Evolutionary conservation across 2,113 vertebrate species (phyloP).

Genomic region (Hippocampus guttulatus): DNA sequence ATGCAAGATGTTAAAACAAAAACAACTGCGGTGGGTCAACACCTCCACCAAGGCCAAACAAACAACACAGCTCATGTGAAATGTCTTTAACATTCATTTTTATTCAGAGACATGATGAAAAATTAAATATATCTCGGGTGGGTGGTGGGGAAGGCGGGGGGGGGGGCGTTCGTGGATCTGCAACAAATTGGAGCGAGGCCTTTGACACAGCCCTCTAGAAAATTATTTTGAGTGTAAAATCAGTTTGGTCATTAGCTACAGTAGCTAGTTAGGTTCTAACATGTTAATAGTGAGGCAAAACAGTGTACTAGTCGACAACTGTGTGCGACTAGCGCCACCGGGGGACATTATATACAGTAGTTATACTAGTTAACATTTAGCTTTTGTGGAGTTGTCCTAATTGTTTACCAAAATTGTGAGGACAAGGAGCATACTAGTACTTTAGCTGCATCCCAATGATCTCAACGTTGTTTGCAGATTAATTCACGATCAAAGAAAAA

Average conservation of each 20-base stretch:
- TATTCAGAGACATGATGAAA: neutral
- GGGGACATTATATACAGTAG: no score
- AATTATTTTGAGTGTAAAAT: neutral
- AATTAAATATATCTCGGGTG: neutral
- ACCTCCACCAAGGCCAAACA: slow-evolving; percentile 5
- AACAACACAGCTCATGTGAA: neutral
- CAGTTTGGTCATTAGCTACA: neutral
- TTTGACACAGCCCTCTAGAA: neutral
- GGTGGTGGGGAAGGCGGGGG: no score
- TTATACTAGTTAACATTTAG: no score
- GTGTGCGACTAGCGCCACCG: no score
- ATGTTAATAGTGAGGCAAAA: no score
- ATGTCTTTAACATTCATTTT: neutral
- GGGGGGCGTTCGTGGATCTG: neutral
- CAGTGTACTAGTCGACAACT: no score
- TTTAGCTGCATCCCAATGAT: no score
- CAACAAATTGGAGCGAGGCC: neutral
- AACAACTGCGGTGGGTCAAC: neutral
- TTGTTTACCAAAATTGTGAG: no score
- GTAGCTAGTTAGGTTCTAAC: neutral
- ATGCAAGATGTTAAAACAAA: neutral
- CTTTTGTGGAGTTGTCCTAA: no score
- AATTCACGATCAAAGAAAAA: no score
- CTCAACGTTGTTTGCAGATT: no score
- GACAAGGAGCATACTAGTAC: no score